A percentile compares a stretch with the other conserved stretches of the same genome.
phyloP scores from a whole-genome alignment of 2,888 invertebrate genomes.

The Acanthoscelides obtectus region DNA sequence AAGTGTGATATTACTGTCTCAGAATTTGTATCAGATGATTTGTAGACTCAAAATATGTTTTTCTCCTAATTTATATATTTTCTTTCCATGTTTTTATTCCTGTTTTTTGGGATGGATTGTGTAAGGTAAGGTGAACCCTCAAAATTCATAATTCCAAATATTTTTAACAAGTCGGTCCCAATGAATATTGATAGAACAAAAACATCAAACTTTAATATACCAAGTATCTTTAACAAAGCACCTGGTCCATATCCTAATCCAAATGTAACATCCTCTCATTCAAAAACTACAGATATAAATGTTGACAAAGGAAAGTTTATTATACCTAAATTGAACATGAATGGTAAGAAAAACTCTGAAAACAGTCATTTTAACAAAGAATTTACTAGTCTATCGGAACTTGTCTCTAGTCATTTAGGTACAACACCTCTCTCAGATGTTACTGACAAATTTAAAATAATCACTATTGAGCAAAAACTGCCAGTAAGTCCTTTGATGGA shows the following conservation, averaged over 20 bases:
- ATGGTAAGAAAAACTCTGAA: not conserved
- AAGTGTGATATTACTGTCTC: too few relatives aligned
- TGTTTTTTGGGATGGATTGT: constrained; percentile 29
- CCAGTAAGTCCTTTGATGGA: constrained; percentile 2
- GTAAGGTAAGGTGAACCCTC: constrained; percentile 51
- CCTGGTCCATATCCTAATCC: not conserved
- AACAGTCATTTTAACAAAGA: not conserved
- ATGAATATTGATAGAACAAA: not conserved
- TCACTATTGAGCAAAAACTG: constrained; percentile 4
- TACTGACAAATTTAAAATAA: constrained; percentile 11
- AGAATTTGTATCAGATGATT: too few relatives aligned
- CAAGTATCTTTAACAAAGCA: constrained; percentile 16
- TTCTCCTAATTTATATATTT: constrained; percentile 23
- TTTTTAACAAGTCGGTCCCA: not conserved
- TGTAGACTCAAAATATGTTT: not conserved
- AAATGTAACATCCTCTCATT: not conserved
- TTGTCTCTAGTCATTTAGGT: constrained; percentile 28
- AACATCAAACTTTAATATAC: constrained; percentile 14
- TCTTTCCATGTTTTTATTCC: constrained; percentile 31
- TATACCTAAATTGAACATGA: constrained; percentile 12
- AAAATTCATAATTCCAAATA: constrained; percentile 13
- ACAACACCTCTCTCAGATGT: not conserved
- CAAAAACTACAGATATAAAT: not conserved
- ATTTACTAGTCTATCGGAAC: constrained; percentile 14
- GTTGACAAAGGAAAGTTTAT: constrained; percentile 3